Base-by-base conservation (phyloP, 2,797 vertebrate genomes). In the Cottoperca gobio region DNA sequence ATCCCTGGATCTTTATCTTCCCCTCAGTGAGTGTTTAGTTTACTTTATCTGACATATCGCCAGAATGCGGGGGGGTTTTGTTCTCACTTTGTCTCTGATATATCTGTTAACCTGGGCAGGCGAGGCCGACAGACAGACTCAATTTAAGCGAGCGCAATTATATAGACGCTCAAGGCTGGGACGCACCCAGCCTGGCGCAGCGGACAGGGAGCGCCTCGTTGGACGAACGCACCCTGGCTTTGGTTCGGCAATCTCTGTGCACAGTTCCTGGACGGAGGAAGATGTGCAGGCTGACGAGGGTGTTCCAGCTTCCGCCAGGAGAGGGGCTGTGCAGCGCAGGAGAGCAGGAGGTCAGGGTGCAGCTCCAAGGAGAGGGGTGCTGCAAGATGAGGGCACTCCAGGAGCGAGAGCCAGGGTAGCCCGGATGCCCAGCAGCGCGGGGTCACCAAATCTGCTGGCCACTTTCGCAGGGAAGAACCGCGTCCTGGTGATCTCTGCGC, bases 381-480 rank as follows among this genome's bases (percentile, higher is more conserved):
- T 95, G 33, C 95, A 92, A 26, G 97, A 97, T 0, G 96, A 97
- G 79, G 95, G 95, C 40, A 76, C 93, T 17, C 93, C 93, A 0
- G 88, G 93, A 45, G 78, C 93, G 0, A 93, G 95, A 53, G 88
- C 95, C 28, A 92, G 95, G 82, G 78, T 86, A 46, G 35, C 89
- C 70, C 95, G 97, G 40, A 95, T 97, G 91, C 95, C 96, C 52
- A 93, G 87, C 6, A 90, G 96, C 40, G 93, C 96, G 42, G 94
- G 95, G 61, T 98, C 97, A 7, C 97, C 97, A 33, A 99, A 97
- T 64, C 89, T 99, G 61, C 91, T 99, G 60, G 97, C 98, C 46
- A 96, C 95, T 43, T 98, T 99, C 65, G 97, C 97, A 0, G 98
- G 98, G 14, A 99, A 97, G 90, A 98, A 96, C 84, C 94, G 98